Conservation (phyloP, 2,797 vertebrate species). For the Australoheros facetus region DNA sequence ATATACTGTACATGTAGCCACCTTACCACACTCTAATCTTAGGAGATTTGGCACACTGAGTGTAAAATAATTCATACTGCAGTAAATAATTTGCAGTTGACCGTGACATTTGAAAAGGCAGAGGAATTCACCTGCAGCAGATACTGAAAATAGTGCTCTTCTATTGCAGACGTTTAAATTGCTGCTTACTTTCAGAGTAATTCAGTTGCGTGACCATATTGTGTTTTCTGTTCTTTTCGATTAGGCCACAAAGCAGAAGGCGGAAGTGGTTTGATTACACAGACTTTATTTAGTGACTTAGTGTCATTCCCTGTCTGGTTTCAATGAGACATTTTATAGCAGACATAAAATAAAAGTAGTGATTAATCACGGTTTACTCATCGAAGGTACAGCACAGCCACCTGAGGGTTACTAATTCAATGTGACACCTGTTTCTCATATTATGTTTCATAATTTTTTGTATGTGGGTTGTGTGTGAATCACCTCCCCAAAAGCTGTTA, state of each 20-base stretch:
- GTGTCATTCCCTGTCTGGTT: slow-evolving; percentile 23
- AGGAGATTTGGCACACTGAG: neutral
- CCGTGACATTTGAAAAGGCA: neutral
- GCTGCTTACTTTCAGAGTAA: neutral
- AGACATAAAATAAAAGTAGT: neutral
- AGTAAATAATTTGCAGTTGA: neutral
- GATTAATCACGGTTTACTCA: slow-evolving; percentile 28
- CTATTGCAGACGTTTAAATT: neutral
- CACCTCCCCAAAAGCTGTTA: neutral
- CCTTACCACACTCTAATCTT: neutral
- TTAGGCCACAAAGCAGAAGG: neutral
- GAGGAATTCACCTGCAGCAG: neutral
- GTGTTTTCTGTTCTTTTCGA: slow-evolving; percentile 8
- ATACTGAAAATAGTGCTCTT: neutral
- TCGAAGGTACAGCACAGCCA: neutral
- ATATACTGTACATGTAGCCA: neutral
- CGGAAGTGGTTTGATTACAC: slow-evolving; percentile 30
- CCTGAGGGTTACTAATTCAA: neutral
- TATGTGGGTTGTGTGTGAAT: neutral
- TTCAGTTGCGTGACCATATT: neutral
- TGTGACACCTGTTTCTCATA: slow-evolving; percentile 1
- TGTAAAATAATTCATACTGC: neutral
- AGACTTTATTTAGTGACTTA: slow-evolving; percentile 28
- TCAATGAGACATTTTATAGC: neutral
- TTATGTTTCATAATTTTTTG: neutral